phyloP scores from a whole-genome alignment of 1,140 invertebrate genomes.

The Oryctes rhinoceros region DNA sequence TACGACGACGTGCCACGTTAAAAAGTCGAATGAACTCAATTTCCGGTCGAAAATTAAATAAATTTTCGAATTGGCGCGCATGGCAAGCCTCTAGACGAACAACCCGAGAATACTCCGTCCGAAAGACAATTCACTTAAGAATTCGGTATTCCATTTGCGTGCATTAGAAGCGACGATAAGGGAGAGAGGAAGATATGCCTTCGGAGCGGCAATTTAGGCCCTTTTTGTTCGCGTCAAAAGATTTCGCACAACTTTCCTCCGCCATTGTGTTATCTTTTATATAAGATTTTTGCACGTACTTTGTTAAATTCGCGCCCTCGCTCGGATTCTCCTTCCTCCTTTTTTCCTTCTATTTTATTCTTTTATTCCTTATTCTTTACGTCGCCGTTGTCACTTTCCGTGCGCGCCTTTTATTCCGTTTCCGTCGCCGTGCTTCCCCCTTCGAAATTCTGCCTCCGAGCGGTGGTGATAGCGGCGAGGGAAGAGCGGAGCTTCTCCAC shows the following conservation, averaged over 20 bases:
- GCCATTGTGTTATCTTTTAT: constrained; percentile 32
- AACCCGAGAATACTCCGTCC: not conserved
- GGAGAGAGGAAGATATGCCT: constrained; percentile 5
- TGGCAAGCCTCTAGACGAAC: not conserved
- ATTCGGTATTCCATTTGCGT: constrained; percentile 34
- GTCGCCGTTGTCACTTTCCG: not conserved
- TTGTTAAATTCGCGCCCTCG: constrained; percentile 29
- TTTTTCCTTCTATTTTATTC: not conserved
- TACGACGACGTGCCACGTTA: constrained; percentile 6
- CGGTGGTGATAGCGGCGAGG: not conserved
- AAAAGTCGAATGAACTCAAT: constrained; percentile 31
- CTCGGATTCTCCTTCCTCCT: not conserved
- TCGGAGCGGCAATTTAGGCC: constrained; percentile 22
- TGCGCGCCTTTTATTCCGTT: constrained; percentile 4
- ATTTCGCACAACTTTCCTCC: constrained; percentile 28
- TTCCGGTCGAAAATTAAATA: constrained; percentile 36
- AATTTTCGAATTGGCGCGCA: constrained; percentile 27
- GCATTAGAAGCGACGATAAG: constrained; percentile 19
- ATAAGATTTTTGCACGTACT: constrained; percentile 32
- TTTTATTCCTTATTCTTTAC: constrained; percentile 4
- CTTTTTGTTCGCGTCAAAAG: constrained; percentile 31
- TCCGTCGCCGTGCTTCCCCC: not conserved
- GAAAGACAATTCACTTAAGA: constrained; percentile 34
- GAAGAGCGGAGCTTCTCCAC: not conserved
- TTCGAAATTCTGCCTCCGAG: not conserved